Percentiles rank a stretch among this genome's conserved stretches.
These are phyloP conservation scores for Telenomus remus DNA, from an alignment of 1,140 invertebrate species.

Conservation along the genomic window DNA sequence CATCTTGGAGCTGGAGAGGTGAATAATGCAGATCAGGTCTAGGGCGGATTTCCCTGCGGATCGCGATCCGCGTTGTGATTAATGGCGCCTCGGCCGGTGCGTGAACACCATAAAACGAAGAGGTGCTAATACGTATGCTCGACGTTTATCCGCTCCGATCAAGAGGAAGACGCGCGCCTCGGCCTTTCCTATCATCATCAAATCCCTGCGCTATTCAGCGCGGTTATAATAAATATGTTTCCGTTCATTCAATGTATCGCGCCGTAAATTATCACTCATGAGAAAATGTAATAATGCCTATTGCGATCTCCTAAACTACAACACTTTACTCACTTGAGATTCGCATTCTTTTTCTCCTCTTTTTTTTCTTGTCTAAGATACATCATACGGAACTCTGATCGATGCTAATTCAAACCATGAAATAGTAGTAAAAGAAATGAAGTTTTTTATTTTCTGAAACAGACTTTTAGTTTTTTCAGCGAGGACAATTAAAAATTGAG, in stretches of 20 bases:
- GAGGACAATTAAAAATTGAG: no score
- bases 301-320: no score
- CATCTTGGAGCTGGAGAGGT: conserved; percentile 42
- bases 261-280: conserved; percentile 32
- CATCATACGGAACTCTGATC: no score
- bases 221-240: conserved; percentile 55
- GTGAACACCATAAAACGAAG: conserved; percentile 66
- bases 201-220: conserved; percentile 38
- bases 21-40: conserved; percentile 64
- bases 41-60: conserved; percentile 54
- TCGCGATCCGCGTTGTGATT: conserved; percentile 59
- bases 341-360: no score
- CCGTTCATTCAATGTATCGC: conserved; percentile 31
- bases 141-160: conserved; percentile 61
- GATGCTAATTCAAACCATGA: no score
- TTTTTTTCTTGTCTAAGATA: no score
- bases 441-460: no score
- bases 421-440: no score
- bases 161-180: conserved; percentile 49
- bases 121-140: conserved; percentile 63
- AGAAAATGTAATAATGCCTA: conserved; percentile 6
- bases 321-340: no score
- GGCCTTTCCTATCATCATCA: conserved; percentile 49
- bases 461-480: no score
- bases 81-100: conserved; percentile 65